Base-by-base conservation (phyloP, 1,140 invertebrate genomes). In the Uloborus diversus region DNA sequence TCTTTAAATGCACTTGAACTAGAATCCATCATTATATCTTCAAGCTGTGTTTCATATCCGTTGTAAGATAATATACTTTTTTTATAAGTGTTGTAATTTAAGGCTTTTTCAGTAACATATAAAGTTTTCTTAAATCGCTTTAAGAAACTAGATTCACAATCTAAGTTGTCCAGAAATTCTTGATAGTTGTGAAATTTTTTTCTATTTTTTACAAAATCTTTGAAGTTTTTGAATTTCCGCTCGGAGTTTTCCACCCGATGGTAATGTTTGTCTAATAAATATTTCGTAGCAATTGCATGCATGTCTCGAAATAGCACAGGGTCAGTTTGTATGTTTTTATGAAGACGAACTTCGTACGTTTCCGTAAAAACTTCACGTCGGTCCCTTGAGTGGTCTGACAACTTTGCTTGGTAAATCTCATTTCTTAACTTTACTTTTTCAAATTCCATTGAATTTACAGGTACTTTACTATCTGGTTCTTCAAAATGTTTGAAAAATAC, bases 41-140 rank as follows among this genome's bases (percentile, higher is more conserved):
- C 42, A 25, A 64, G 33, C 33, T 62, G 28, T 17, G 27, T 17
- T 51, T 23, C 23, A 14, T 32, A 56, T 20, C 57, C 20, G 32
- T 57, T 65, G n/a, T 65, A 78, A 17, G 47, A 59, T 3, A 78
- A 23, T 27, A 78, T 17, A 17, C 61, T 37, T 13, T 64, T 65
- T 57, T 78, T 49, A 33, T 57, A 65, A 23, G 49, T 66, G 42
- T 78, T 78, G 30, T 78, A 78, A 30, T 78, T 53, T 4, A 78
- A 20, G 30, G 73, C 27, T 57, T 65, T 78, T 42, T 78, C 73
- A n/a, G 57, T 65, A 7, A 66, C 49, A 33, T 78, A 78, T 13
- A 78, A 17, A 17, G 35, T 47, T 4, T 35, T 66, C 30, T 37
- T 78, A 11, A 78, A 11, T n/a, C 62, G 25, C 3, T 33, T 53